phyloP scores from a whole-genome alignment of 2,797 vertebrate genomes.

The Uromys caudimaculatus region DNA sequence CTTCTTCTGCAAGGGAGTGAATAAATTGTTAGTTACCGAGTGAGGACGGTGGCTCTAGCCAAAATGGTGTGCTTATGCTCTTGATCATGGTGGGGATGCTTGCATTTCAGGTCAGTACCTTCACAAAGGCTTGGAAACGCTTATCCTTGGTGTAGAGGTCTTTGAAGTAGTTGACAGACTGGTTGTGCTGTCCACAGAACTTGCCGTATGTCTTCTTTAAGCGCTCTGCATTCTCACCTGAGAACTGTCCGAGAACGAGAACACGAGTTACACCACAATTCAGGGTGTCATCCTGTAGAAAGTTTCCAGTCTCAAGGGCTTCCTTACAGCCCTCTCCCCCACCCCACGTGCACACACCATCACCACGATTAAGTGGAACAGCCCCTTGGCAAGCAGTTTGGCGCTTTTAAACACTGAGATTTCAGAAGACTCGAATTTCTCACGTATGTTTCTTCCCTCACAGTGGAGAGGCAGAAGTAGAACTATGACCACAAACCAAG shows the following conservation, averaged over 20 bases:
- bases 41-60: not conserved
- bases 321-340: not conserved
- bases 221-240: constrained; percentile 92
- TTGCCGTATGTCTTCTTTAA: constrained; percentile 96
- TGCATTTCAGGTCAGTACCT: constrained; percentile 85
- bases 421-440: not conserved
- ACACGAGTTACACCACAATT: not conserved
- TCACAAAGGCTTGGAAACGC: constrained; percentile 96
- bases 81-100: accelerated
- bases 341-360: no score
- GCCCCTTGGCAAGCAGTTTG: not conserved
- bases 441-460: not conserved
- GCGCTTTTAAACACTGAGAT: not conserved
- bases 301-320: not conserved
- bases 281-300: accelerated
- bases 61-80: not conserved
- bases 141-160: constrained; percentile 96
- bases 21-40: not conserved
- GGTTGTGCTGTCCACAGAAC: constrained; percentile 97
- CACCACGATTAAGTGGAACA: not conserved
- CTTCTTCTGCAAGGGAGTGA: constrained; percentile 92
- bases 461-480: not conserved
- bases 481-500: not conserved
- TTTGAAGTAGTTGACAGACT: constrained; percentile 96
- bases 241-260: constrained; percentile 90